Base-by-base conservation (phyloP, 2,888 invertebrate species). In the Harpalus rubripes region DNA sequence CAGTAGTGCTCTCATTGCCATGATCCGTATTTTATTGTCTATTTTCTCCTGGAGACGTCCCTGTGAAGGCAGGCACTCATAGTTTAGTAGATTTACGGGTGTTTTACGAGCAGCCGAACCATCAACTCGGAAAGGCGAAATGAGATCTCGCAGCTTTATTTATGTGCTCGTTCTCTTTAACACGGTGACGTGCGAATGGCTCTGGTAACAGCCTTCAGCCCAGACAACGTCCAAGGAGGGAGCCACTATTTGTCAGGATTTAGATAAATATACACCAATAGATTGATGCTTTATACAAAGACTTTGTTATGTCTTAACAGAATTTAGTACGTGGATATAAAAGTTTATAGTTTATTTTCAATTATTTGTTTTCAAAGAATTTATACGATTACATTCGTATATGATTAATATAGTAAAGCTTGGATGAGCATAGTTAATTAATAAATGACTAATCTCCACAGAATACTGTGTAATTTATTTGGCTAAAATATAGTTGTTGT, bases 71-170 rank as follows among this genome's bases (percentile, higher is more conserved):
- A 65, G 84, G 85, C 85, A 85, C 85, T 85, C 85, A 84, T 84
- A 85, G 85, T 85, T 80, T 80, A 86, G 85, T 87, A 87, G 88
- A 88, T 88, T 89, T 89, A 88, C 88, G 87, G 85, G 87, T 85
- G 87, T 88, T 89, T 89, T 89, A 89, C 88, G 88, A 89, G 87
- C 88, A 86, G 86, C 87, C 87, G 86, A 86, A 87, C 88, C 88
- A 88, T 89, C 88, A 89, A 88, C 87, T 88, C 86, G 88, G 86
- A 87, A 87, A 79, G 88, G 87, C 88, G 88, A 89, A 89, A 89
- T 88, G 88, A 88, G 88, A 87, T 89, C 88, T 87, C 87, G 87
- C 87, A 86, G 87, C 86, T 86, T 89, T 88, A 88, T 88, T 89
- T 89, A 88, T 87, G 88, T 87, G 86, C 85, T 76, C 87, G 87